Conservation (phyloP, 2,797 vertebrate species). For the Fundulus diaphanus region DNA sequence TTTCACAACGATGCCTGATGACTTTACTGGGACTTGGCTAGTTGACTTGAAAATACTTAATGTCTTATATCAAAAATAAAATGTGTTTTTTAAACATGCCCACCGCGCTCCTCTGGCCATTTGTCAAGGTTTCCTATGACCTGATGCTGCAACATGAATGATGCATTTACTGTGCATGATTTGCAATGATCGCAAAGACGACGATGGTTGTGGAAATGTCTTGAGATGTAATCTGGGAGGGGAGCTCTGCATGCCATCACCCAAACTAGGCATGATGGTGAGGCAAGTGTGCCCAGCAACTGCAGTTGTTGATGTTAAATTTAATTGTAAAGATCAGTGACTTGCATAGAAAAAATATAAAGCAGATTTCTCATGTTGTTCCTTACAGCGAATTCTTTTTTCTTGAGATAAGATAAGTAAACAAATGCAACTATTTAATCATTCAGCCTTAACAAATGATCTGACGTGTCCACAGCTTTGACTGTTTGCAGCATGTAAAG, state of each 20-base stretch:
- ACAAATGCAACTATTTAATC: not conserved
- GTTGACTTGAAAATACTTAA: too few species aligned
- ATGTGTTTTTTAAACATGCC: too few species aligned
- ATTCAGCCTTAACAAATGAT: not conserved
- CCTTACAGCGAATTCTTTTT: not conserved
- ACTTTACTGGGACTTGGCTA: too few species aligned
- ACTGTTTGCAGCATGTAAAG: too few species aligned
- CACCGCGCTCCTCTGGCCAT: not conserved
- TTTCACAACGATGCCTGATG: too few species aligned
- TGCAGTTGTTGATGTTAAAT: not conserved
- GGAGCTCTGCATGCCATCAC: not conserved
- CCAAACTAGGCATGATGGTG: not conserved
- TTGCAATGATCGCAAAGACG: not conserved
- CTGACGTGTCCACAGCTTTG: too few species aligned
- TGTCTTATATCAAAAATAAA: not conserved
- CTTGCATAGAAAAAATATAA: not conserved
- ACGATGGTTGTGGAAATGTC: not conserved
- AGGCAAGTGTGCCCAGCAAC: not conserved
- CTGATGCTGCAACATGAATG: not conserved
- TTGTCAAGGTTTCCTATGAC: not conserved
- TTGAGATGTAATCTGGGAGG: not conserved
- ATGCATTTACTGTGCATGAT: too few species aligned
- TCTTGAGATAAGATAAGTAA: not conserved
- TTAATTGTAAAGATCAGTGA: not conserved
- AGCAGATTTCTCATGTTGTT: not conserved